Evolutionary conservation across 1,140 invertebrate genomes (phyloP).

Genomic region (Zaprionus gabonicus): DNA sequence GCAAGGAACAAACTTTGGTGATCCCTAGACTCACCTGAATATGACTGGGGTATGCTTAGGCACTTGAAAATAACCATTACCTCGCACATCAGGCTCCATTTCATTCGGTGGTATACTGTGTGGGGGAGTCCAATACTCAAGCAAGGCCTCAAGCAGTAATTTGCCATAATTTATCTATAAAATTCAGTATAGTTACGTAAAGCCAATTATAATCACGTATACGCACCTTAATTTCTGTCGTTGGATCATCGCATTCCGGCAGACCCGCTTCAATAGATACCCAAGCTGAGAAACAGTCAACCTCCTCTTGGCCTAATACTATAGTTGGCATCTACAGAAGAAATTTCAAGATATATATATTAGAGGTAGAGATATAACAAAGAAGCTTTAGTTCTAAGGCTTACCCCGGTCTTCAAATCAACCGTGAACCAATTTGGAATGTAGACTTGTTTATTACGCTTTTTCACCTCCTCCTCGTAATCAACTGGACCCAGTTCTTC

Average conservation of each 20-base stretch:
- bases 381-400: no score
- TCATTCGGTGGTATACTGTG: conserved; percentile 87
- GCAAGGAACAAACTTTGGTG: not conserved
- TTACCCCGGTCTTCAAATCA: conserved; percentile 98
- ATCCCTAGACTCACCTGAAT: conserved; percentile 89
- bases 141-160: conserved; percentile 95
- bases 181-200: not conserved
- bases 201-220: not conserved
- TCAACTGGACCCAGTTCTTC: conserved; percentile 96
- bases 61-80: conserved; percentile 95
- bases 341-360: no score
- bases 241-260: conserved; percentile 87
- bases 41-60: conserved; percentile 98
- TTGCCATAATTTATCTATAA: conserved; percentile 97
- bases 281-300: conserved; percentile 99
- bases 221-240: conserved; percentile 90
- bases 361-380: no score
- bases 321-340: conserved; percentile 95
- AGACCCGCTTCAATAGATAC: conserved; percentile 98
- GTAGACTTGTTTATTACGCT: conserved; percentile 96
- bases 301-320: conserved; percentile 98
- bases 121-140: conserved; percentile 96
- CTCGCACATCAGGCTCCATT: conserved; percentile 88
- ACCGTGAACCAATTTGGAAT: conserved; percentile 99
- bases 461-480: conserved; percentile 98